phyloP scores from a whole-genome alignment of 2,797 vertebrate species.

The Lagorchestes hirsutus region DNA sequence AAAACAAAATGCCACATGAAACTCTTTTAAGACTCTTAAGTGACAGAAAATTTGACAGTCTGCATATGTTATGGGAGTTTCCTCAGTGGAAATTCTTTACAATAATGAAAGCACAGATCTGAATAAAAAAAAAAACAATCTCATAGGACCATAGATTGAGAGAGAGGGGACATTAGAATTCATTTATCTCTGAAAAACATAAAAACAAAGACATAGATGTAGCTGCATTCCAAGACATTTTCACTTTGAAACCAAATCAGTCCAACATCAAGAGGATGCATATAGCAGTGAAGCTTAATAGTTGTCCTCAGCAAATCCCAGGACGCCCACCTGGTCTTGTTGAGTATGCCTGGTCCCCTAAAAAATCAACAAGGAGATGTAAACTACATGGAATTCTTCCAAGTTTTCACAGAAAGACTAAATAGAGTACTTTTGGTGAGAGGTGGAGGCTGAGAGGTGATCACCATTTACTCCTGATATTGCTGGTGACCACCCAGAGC shows the following conservation, averaged over 20 bases:
- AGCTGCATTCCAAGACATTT: slow-evolving; percentile 92
- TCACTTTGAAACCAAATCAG: slow-evolving; percentile 93
- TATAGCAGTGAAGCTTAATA: too few species aligned
- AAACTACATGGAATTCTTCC: slow-evolving; percentile 95
- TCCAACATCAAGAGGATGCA: too few species aligned
- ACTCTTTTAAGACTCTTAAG: neutral
- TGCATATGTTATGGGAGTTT: neutral
- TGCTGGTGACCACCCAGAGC: neutral
- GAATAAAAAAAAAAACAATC: neutral
- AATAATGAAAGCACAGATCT: neutral
- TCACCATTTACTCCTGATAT: slow-evolving; percentile 96
- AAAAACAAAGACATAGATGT: slow-evolving; percentile 86
- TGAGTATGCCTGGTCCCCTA: too few species aligned
- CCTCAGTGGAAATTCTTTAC: neutral
- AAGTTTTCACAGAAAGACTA: slow-evolving; percentile 96
- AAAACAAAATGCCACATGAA: neutral
- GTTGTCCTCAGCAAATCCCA: too few species aligned
- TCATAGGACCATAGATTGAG: neutral
- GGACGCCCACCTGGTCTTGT: too few species aligned
- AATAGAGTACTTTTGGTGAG: slow-evolving; percentile 94
- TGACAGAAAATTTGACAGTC: neutral
- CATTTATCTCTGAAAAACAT: slow-evolving; percentile 86
- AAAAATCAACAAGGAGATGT: too few species aligned
- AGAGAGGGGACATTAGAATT: neutral
- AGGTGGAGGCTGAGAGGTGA: slow-evolving; percentile 96